Evolutionary conservation across 2,888 invertebrate genomes (phyloP).

Genomic region (Orthonychiurus folsomi): DNA sequence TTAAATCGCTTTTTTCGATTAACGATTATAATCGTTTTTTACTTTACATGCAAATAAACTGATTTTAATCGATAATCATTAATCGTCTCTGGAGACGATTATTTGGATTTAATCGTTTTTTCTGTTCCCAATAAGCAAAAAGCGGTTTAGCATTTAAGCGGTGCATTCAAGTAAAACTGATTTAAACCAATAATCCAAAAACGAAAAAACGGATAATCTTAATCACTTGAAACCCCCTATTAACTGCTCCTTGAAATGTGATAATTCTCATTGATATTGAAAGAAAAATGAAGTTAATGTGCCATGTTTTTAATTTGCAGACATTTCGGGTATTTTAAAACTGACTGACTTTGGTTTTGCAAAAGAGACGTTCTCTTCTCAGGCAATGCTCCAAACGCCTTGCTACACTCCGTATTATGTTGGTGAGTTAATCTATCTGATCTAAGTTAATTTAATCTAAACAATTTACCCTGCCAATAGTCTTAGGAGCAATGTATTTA

Average conservation of each 20-base stretch:
- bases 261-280: not conserved
- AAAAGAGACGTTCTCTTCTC: slow-evolving; percentile 78
- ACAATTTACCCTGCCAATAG: not conserved
- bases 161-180: too few species aligned
- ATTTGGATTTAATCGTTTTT: not conserved
- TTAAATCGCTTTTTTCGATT: too few species aligned
- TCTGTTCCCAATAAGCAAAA: too few species aligned
- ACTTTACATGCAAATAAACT: too few species aligned
- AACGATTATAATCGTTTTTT: too few species aligned
- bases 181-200: too few species aligned
- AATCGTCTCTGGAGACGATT: too few species aligned
- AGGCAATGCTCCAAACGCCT: slow-evolving; percentile 90
- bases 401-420: slow-evolving; percentile 99
- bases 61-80: too few species aligned
- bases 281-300: not conserved
- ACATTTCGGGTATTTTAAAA: slow-evolving; percentile 71
- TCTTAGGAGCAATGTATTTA: not conserved
- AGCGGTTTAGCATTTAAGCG: too few species aligned
- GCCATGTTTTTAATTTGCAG: slow-evolving; percentile 42
- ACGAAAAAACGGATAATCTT: too few species aligned
- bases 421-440: slow-evolving; percentile 52
- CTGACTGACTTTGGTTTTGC: slow-evolving; percentile 99
- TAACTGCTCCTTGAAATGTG: too few species aligned
- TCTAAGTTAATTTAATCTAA: not conserved
- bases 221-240: too few species aligned